These are phyloP conservation scores for Drymodes brunneopygia DNA, from an alignment of 2,113 vertebrate species.

Conservation along the genomic window DNA sequence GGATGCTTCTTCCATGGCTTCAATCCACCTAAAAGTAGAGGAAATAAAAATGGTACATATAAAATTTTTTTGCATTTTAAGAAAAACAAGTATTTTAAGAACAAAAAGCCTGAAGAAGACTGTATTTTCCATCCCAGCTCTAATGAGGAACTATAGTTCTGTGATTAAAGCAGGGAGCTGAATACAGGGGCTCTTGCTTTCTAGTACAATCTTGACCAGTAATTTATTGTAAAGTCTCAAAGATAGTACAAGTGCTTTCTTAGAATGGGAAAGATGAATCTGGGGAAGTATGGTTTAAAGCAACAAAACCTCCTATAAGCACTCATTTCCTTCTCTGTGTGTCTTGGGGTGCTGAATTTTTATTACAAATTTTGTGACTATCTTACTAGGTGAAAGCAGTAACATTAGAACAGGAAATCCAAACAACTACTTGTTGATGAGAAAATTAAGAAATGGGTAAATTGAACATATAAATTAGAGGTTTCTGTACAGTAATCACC, in stretches of 20 bases:
- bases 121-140: neutral
- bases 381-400: neutral
- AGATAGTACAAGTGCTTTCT: neutral
- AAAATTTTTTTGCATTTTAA: neutral
- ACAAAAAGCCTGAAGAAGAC: neutral
- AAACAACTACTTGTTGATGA: neutral
- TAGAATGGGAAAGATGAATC: neutral
- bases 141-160: neutral
- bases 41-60: neutral
- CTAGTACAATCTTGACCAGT: neutral
- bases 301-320: neutral
- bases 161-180: neutral
- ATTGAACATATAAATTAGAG: neutral
- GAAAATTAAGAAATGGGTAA: neutral
- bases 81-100: neutral
- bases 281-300: neutral
- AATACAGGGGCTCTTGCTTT: neutral
- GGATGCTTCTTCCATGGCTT: slow-evolving; percentile 94
- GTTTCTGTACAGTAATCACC: neutral
- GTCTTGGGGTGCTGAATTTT: neutral
- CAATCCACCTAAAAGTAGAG: slow-evolving; percentile 83
- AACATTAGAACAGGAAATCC: neutral
- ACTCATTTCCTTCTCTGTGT: neutral
- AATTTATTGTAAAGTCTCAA: neutral
- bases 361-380: neutral